phyloP scores from a whole-genome alignment of 1,140 invertebrate genomes.

The Rhizoglyphus robini region DNA sequence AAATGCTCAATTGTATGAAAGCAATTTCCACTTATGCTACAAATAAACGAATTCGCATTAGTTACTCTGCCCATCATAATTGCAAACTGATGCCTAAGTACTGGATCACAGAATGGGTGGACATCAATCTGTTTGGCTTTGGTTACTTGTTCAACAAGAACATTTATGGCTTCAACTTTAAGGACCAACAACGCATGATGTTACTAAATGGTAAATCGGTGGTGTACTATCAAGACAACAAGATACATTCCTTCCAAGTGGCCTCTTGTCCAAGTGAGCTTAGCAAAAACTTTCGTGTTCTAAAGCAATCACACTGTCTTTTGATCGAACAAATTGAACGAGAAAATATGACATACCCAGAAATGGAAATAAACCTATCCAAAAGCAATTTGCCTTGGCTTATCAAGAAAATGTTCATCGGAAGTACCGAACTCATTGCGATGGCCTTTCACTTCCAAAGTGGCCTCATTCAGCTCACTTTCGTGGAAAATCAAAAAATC shows the following conservation, averaged over 20 bases:
- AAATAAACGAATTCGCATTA: conserved; percentile 10
- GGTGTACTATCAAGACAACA: neutral
- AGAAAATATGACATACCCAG: too few relatives aligned
- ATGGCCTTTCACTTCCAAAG: neutral
- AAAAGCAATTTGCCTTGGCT: neutral
- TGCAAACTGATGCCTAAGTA: neutral
- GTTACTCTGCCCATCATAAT: neutral
- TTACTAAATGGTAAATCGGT: neutral
- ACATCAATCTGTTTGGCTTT: neutral
- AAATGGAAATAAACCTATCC: too few relatives aligned
- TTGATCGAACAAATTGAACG: neutral
- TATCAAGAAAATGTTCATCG: neutral
- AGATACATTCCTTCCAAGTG: neutral
- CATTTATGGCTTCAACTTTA: neutral
- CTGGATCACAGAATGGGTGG: neutral
- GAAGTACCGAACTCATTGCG: neutral
- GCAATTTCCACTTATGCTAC: neutral
- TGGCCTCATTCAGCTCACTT: neutral
- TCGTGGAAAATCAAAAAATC: neutral
- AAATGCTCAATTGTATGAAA: neutral
- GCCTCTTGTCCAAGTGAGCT: neutral
- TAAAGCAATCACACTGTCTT: neutral
- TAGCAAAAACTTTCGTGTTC: neutral
- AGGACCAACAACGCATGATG: neutral
- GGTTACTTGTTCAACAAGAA: neutral